A percentile compares a stretch with the other conserved stretches of the same genome.
Evolutionary conservation across 92 coral and sea anemone species (phyloP).

Genomic region (Porites lobata): DNA sequence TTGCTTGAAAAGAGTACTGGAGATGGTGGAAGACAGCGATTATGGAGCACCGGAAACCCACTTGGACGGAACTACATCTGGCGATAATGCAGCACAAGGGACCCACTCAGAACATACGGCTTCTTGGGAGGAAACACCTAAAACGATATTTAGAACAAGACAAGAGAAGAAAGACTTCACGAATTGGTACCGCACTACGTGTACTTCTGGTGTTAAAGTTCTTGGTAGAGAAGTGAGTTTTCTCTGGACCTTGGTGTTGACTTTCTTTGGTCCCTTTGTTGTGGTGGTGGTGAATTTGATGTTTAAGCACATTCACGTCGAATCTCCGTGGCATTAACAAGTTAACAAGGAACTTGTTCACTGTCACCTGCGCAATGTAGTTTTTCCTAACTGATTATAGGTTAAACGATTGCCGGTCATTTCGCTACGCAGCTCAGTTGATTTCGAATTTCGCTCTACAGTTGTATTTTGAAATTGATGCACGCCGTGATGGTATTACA

Average conservation of each 20-base stretch:
- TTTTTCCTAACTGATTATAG: too few species aligned
- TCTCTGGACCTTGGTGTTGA: constrained; percentile 31
- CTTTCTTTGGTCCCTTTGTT: constrained; percentile 39
- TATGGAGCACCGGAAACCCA: neutral
- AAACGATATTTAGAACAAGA: constrained; percentile 15
- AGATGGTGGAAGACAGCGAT: constrained; percentile 27
- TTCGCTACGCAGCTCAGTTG: too few species aligned
- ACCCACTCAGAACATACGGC: neutral
- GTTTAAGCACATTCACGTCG: constrained; percentile 53
- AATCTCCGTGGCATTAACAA: neutral
- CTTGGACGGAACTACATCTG: too few species aligned
- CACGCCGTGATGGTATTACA: too few species aligned
- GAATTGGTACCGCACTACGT: neutral
- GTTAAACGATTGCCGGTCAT: too few species aligned
- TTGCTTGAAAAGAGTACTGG: constrained; percentile 10
- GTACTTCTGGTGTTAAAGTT: constrained; percentile 27
- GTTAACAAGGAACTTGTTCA: neutral
- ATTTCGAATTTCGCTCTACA: too few species aligned
- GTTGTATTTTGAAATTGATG: too few species aligned
- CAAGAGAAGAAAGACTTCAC: constrained; percentile 27
- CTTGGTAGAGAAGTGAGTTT: constrained; percentile 41
- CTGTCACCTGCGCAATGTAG: too few species aligned
- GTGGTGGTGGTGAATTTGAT: constrained; percentile 38
- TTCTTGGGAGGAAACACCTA: too few species aligned
- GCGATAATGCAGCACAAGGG: constrained; percentile 11